These are phyloP conservation scores for Melanotaenia parkinsoni DNA, from an alignment of 2,797 vertebrate genomes.

Conservation along the genomic window DNA sequence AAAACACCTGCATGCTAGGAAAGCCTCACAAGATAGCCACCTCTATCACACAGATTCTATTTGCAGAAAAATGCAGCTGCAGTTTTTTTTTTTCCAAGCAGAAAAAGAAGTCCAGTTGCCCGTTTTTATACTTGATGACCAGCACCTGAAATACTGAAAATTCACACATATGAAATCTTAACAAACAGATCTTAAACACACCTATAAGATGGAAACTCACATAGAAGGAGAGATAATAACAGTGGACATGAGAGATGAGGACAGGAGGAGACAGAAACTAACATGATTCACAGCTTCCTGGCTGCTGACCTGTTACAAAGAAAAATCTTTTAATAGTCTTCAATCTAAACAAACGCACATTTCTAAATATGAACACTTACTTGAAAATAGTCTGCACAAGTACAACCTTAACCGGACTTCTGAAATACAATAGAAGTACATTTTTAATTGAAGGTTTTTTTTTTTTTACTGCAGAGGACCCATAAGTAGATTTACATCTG, in stretches of 20 bases:
- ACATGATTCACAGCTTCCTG: not conserved
- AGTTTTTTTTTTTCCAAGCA: too few species aligned
- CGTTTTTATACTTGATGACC: too few species aligned
- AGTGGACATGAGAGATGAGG: not conserved
- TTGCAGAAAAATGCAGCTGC: too few species aligned
- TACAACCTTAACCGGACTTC: constrained; percentile 1
- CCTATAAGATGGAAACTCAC: not conserved
- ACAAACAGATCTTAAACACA: not conserved
- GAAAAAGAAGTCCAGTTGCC: too few species aligned
- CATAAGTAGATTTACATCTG: constrained; percentile 25
- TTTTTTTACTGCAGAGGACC: constrained; percentile 18
- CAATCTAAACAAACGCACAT: not conserved
- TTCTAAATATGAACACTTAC: not conserved
- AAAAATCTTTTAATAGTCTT: not conserved
- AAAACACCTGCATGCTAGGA: too few species aligned
- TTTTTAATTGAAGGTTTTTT: constrained; percentile 13
- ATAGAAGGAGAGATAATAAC: not conserved
- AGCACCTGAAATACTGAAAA: too few species aligned
- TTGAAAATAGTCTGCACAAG: not conserved
- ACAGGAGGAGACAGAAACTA: not conserved
- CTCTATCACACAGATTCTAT: too few species aligned
- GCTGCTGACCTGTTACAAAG: not conserved
- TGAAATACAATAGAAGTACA: constrained; percentile 2
- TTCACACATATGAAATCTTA: not conserved
- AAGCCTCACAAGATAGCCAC: too few species aligned